Conservation (phyloP, 2,888 invertebrate species). For the Smittia sp. region DNA sequence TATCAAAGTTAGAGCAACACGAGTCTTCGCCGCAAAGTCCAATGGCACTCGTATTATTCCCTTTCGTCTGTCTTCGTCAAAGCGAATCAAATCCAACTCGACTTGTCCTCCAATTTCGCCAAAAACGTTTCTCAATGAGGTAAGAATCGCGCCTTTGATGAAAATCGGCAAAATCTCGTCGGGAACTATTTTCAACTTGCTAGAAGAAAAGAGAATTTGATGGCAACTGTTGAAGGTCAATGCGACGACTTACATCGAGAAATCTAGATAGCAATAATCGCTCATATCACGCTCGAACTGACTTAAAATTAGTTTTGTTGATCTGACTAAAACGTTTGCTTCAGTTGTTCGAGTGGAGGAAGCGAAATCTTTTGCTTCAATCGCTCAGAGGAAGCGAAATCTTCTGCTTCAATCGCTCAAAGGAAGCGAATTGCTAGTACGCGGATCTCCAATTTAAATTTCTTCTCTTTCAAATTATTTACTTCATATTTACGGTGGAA, state of each 20-base stretch:
- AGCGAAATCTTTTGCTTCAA: too few species aligned
- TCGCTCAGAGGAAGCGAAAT: too few species aligned
- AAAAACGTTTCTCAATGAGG: conserved; percentile 57
- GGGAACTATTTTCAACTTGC: conserved; percentile 47
- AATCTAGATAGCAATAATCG: conserved; percentile 57
- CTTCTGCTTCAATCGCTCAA: too few species aligned
- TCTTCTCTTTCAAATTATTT: too few species aligned
- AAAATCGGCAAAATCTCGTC: conserved; percentile 55
- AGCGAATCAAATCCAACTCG: conserved; percentile 60
- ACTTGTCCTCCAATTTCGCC: conserved; percentile 59
- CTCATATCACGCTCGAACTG: too few species aligned
- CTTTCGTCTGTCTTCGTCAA: conserved; percentile 52
- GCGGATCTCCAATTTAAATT: too few species aligned
- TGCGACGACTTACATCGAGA: conserved; percentile 58
- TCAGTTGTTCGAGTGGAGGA: too few species aligned
- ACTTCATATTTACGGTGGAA: too few species aligned
- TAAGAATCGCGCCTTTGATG: conserved; percentile 59
- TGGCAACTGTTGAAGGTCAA: conserved; percentile 16
- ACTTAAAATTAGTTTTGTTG: too few species aligned
- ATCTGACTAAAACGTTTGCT: too few species aligned
- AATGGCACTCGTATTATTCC: conserved; percentile 59
- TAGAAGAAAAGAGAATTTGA: conserved; percentile 29
- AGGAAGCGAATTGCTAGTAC: too few species aligned
- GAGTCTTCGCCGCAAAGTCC: conserved; percentile 57
- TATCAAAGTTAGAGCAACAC: conserved; percentile 60